These are phyloP conservation scores for Phthorimaea operculella DNA, from an alignment of 1,140 invertebrate species.

Conservation along the genomic window DNA sequence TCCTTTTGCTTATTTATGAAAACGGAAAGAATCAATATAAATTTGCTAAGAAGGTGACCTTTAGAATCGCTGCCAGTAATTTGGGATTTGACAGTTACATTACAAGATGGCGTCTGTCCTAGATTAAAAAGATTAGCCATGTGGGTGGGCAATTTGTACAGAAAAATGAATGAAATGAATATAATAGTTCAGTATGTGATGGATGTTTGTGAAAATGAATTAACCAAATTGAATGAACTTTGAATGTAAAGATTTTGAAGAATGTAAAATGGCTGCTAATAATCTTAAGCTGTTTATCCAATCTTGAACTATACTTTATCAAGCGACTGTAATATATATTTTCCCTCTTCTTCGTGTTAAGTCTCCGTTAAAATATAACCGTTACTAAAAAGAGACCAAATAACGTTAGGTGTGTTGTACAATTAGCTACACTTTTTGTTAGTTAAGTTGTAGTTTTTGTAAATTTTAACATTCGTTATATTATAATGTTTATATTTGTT, in stretches of 20 bases:
- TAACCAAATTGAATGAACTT: not conserved
- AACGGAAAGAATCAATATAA: too few species aligned
- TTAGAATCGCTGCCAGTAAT: too few species aligned
- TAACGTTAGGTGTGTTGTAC: constrained; percentile 60
- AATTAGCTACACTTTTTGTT: constrained; percentile 46
- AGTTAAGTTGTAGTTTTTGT: constrained; percentile 56
- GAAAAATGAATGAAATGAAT: not conserved
- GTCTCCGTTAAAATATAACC: constrained; percentile 38
- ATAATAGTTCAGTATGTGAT: too few species aligned
- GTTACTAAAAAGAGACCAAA: constrained; percentile 66
- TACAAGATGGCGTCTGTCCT: not conserved
- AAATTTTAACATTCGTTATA: constrained; percentile 52
- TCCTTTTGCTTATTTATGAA: too few species aligned
- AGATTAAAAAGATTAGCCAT: too few species aligned
- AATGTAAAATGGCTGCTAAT: constrained; percentile 2
- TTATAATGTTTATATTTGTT: constrained; percentile 18
- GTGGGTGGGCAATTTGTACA: not conserved
- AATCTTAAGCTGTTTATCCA: constrained; percentile 8
- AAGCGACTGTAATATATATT: not conserved
- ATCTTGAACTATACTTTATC: constrained; percentile 14
- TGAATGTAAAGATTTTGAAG: not conserved
- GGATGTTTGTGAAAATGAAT: not conserved
- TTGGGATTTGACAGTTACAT: not conserved
- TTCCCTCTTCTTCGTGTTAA: not conserved
- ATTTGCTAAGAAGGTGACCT: too few species aligned